These are phyloP conservation scores for Drosophila willistoni DNA, from an alignment of 1,140 invertebrate genomes.

Conservation along the genomic window DNA sequence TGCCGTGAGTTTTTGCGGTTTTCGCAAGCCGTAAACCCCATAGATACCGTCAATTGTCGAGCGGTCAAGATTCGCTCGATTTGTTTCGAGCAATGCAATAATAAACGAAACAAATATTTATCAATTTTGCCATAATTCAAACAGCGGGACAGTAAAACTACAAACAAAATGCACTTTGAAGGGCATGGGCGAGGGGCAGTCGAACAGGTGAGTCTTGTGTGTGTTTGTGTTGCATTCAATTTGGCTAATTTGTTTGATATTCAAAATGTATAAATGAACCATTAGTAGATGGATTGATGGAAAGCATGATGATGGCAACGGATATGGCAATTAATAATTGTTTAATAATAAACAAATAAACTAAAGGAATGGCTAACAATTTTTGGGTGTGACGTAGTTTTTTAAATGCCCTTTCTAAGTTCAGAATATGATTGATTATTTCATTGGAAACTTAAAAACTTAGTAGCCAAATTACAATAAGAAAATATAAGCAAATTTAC, in stretches of 20 bases:
- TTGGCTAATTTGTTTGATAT: slow-evolving; percentile 44
- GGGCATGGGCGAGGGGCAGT: not conserved
- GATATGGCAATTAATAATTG: slow-evolving; percentile 21
- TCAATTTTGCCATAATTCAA: slow-evolving; percentile 59
- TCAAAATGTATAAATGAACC: slow-evolving; percentile 49
- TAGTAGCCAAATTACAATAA: too few relatives aligned
- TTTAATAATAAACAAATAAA: slow-evolving; percentile 4
- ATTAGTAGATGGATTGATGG: slow-evolving; percentile 20
- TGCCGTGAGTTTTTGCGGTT: slow-evolving; percentile 66
- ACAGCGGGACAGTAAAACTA: slow-evolving; percentile 28
- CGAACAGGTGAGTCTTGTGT: slow-evolving; percentile 61
- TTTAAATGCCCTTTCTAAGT: too few relatives aligned
- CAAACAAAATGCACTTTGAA: slow-evolving; percentile 25
- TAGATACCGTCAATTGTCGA: slow-evolving; percentile 39
- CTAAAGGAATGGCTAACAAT: not conserved
- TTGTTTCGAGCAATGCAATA: slow-evolving; percentile 51
- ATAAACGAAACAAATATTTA: slow-evolving; percentile 40
- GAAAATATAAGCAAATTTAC: too few relatives aligned
- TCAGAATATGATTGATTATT: too few relatives aligned
- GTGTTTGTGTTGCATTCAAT: slow-evolving; percentile 50
- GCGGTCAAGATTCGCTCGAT: slow-evolving; percentile 50
- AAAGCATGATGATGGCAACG: slow-evolving; percentile 1
- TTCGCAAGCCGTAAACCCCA: slow-evolving; percentile 37
- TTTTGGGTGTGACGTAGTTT: too few relatives aligned
- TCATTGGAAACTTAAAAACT: too few relatives aligned